Base-by-base conservation (phyloP, 2,888 invertebrate species). In the Campoplex capitator region DNA sequence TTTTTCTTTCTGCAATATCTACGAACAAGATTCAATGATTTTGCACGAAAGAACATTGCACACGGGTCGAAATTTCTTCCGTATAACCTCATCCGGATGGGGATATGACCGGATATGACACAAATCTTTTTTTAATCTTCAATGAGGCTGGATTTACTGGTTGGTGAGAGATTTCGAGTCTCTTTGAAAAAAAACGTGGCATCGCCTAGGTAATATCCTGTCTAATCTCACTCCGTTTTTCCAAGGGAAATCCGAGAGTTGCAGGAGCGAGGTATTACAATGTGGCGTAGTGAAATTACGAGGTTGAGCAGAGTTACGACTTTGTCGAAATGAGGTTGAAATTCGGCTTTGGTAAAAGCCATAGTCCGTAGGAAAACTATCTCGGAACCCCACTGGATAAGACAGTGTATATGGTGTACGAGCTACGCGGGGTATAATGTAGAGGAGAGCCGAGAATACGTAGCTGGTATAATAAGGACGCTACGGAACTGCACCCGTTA, bases 391-490 rank as follows among this genome's bases (percentile, higher is more conserved):
- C 38, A 68, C 42, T 65, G 79, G 67, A 75, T 74, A 84, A 73
- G 56, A 73, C 65, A 65, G 32, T 81, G 70, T 56, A 35, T 81
- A 62, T 62, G 28, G 23, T 56, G 81, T 67, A 23, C 62, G 62
- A 68, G 42, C 38, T 28, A 18, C 68, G 70, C 62, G 87, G 76
- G 83, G 86, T 82, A 88, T 90, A 90, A 92, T 91, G 90, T 91
- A 90, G 91, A 86, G 88, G 88, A 75, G 84, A 83, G 88, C 86
- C 75, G 84, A 82, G 90, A 92, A 92, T 92, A 92, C 90, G 91
- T 88, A 89, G 90, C 89, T 83, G 79, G 90, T 92, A 23, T 23
- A 92, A 92, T 92, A 92, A 92, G 91, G 89, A 91, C 88, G 89
- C 85, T 68, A 87, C 85, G 89, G 80, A 54, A 89, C 89, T 90